Conservation (phyloP, 2,888 invertebrate genomes). For the Trimorus sp. region DNA sequence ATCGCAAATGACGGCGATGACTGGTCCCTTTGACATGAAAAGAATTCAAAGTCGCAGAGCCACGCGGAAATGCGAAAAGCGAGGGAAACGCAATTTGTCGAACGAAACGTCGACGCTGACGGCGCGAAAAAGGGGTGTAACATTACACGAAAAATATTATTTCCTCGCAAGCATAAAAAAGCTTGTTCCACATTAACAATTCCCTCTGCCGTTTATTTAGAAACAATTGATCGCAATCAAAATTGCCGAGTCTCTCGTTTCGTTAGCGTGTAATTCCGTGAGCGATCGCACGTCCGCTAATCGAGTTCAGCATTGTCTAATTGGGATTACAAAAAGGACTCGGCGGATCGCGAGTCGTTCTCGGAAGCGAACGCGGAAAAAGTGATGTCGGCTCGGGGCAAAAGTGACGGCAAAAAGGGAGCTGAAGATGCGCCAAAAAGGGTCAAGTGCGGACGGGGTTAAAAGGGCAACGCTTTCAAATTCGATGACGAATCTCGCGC, state of each 20-base stretch:
- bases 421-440: background rate
- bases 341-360: background rate
- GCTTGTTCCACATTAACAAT: constrained; percentile 30
- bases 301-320: constrained; percentile 22
- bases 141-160: background rate
- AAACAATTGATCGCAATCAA: constrained; percentile 34
- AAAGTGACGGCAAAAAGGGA: constrained; percentile 3
- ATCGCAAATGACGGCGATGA: no score
- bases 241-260: constrained; percentile 21
- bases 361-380: background rate
- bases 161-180: background rate
- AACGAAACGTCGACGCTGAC: no score
- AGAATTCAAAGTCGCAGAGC: no score
- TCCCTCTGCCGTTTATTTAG: constrained; percentile 28
- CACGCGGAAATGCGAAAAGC: no score
- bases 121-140: background rate
- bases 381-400: background rate
- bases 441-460: constrained; percentile 29
- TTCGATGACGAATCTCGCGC: constrained; percentile 15
- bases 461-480: constrained; percentile 49
- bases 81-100: no score
- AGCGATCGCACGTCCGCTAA: constrained; percentile 20
- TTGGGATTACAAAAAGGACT: constrained; percentile 16
- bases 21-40: no score
- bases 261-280: constrained; percentile 16